Conservation (phyloP, 2,113 vertebrate genomes). For the Callospermophilus lateralis region DNA sequence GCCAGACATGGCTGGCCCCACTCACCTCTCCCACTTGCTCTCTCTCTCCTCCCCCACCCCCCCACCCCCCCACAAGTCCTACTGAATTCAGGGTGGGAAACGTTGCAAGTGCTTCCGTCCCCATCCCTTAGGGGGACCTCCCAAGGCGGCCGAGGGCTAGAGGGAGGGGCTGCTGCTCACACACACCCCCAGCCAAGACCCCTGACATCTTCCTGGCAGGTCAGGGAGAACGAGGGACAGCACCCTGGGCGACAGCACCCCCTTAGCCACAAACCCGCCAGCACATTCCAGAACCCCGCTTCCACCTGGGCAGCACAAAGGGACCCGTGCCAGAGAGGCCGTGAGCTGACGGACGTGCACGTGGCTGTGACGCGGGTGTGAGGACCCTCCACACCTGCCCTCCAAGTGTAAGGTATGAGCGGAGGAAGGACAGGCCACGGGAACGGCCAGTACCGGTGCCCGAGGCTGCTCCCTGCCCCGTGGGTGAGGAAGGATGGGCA, state of each 20-base stretch:
- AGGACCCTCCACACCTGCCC: not conserved
- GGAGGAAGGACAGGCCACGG: not conserved
- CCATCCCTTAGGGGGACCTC: not conserved
- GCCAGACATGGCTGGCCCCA: not conserved
- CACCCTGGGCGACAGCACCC: not conserved
- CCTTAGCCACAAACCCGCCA: slow-evolving; percentile 47
- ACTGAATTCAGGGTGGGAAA: not conserved
- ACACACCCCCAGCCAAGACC: not conserved
- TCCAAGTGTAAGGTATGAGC: not conserved
- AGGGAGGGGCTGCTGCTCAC: not conserved
- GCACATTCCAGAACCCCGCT: not conserved
- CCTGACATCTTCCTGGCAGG: not conserved
- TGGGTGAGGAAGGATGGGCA: not conserved
- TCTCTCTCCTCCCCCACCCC: accelerated
- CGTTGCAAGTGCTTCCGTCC: not conserved
- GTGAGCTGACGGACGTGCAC: not conserved
- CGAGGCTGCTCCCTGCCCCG: not conserved
- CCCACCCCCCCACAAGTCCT: not conserved
- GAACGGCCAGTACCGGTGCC: not conserved
- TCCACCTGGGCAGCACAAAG: not conserved
- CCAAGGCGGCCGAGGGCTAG: not conserved
- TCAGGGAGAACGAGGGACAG: not conserved
- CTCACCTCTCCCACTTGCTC: not conserved
- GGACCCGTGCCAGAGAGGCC: not conserved
- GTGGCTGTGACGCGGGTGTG: not conserved